Evolutionary conservation across 2,888 invertebrate species (phyloP), one percentile per base, ranked within the genome.

Genomic region (Eumacrocentrus americanus): DNA sequence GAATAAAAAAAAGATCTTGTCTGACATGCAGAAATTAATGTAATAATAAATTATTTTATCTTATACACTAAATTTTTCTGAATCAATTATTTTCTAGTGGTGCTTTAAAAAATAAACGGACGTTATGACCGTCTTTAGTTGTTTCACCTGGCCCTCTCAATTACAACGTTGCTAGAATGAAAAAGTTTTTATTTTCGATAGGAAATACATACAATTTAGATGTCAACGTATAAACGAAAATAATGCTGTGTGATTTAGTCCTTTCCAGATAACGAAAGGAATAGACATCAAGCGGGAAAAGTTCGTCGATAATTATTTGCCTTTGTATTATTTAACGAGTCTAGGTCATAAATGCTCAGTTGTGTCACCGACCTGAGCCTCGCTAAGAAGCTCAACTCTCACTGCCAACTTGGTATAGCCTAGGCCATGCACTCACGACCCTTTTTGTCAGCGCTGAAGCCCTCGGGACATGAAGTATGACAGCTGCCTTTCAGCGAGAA

Each of bases 391-490:
- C 54, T 81, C 81, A 61, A 76, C 70, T 53, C 72, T 71, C 38
- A 79, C 74, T 11, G 79, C 72, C 38, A 79, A 65, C 52, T 79
- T 77, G 46, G 78, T 80, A 65, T 80, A 80, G 22, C 79, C 79
- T 70, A 94, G 64, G 86, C 85, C 70, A 92, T 84, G 78, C 94
- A 94, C 79, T 92, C 92, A 67, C 89, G 87, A 60, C 91, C 86
- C 72, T 90, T 90, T 71, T 89, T 89, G 75, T 92, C 91, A 9
- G 89, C 88, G 77, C 88, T 92, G 78, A 87, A 89, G 42, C 90
- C 89, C 54, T 84, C 84, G 1, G 92, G 91, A 73, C 94, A 94
- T 59, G 85, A 85, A 64, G 85, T 83, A 34, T 88, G 83, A 78
- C 94, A 94, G 56, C 86, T 85, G 11, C 91, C 92, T 67, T 90